Evolutionary conservation across 2,888 invertebrate genomes (phyloP).

Genomic region (Folsomia manolachei): DNA sequence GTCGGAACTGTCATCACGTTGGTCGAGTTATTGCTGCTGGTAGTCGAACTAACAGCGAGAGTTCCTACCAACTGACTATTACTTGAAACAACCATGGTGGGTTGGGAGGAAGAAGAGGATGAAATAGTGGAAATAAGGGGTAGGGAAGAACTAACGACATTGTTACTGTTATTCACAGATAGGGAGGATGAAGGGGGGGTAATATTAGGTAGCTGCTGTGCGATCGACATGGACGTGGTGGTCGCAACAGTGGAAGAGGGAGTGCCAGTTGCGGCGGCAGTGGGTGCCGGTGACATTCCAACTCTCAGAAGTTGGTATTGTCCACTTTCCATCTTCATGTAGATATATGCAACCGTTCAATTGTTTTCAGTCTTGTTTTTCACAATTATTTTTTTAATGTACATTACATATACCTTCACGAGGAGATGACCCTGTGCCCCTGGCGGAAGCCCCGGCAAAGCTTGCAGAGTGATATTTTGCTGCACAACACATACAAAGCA

Average conservation of each 20-base stretch:
- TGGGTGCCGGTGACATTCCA: conserved; percentile 70
- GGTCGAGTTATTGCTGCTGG: conserved; percentile 2
- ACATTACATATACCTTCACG: conserved; percentile 59
- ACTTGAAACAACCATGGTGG: conserved; percentile 29
- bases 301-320: conserved; percentile 89
- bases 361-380: not conserved
- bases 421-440: conserved; percentile 79
- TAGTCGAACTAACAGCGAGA: conserved; percentile 23
- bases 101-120: conserved; percentile 6
- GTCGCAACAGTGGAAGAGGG: conserved; percentile 42
- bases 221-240: conserved; percentile 39
- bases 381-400: not conserved
- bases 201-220: conserved; percentile 42
- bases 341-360: not conserved
- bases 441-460: conserved; percentile 79
- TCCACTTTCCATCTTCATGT: conserved; percentile 82
- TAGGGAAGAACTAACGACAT: conserved; percentile 17
- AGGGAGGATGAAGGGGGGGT: conserved; percentile 33
- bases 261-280: conserved; percentile 54
- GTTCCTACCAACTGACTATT: conserved; percentile 23
- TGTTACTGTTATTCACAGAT: conserved; percentile 15
- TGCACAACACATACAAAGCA: conserved; percentile 54
- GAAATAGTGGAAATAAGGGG: conserved; percentile 23
- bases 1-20: conserved; percentile 17
- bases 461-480: conserved; percentile 85